These are phyloP conservation scores for Nasonia vitripennis DNA, from an alignment of 1,140 invertebrate species.

Conservation along the genomic window DNA sequence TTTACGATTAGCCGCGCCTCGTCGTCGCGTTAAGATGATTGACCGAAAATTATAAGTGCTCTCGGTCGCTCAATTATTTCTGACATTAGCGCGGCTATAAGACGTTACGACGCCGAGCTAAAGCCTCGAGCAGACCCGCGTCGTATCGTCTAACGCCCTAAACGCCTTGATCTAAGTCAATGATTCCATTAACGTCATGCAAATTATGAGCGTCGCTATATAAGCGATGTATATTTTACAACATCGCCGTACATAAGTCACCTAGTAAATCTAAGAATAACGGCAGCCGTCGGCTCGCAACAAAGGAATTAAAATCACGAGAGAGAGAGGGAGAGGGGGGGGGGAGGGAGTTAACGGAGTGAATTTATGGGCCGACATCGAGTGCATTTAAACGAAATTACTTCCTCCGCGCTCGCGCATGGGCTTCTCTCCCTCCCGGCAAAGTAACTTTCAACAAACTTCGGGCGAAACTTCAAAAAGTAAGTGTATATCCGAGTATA, in stretches of 20 bases:
- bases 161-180: slow-evolving; percentile 40
- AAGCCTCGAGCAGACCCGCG: background rate
- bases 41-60: slow-evolving; percentile 13
- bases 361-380: background rate
- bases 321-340: background rate
- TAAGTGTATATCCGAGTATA: background rate
- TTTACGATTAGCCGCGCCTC: background rate
- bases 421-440: too few species aligned
- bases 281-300: background rate
- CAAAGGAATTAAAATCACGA: background rate
- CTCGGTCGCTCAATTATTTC: slow-evolving; percentile 26
- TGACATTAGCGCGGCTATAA: background rate
- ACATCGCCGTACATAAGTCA: background rate
- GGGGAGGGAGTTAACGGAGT: background rate
- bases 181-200: slow-evolving; percentile 34
- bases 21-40: slow-evolving; percentile 29
- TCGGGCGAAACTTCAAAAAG: background rate
- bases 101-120: slow-evolving; percentile 17
- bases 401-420: background rate
- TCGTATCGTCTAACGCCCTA: slow-evolving; percentile 31
- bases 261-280: background rate
- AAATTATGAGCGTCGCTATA: slow-evolving; percentile 12
- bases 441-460: background rate
- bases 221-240: too few species aligned
- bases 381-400: slow-evolving; percentile 4